These are phyloP conservation scores for Gnathonemus longibarbis DNA, from an alignment of 2,113 vertebrate species.

Conservation along the genomic window DNA sequence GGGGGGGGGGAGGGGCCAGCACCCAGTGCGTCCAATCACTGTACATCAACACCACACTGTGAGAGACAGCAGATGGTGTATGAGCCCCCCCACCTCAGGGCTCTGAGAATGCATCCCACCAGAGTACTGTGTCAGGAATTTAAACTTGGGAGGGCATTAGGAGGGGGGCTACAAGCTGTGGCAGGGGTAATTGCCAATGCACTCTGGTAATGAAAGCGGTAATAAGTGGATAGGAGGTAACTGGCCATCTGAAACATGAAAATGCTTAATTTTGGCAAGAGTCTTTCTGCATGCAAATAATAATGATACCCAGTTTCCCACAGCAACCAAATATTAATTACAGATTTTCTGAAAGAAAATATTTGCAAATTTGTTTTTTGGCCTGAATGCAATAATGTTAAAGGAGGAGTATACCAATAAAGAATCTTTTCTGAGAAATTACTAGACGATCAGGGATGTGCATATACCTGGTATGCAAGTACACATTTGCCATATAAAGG, in stretches of 20 bases:
- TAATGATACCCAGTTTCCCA: background rate
- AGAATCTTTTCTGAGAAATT: background rate
- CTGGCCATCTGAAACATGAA: conserved; percentile 1
- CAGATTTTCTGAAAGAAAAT: background rate
- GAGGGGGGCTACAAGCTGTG: background rate
- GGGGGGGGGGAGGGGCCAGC: background rate
- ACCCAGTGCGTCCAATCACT: background rate
- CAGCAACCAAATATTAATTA: background rate
- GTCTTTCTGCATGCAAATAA: background rate
- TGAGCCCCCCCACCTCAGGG: background rate
- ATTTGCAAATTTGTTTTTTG: background rate
- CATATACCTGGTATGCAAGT: background rate
- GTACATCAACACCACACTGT: background rate
- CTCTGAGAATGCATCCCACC: background rate
- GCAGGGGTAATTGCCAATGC: conserved; percentile 11
- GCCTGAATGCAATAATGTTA: background rate
- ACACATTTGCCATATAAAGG: background rate
- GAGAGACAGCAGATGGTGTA: conserved; percentile 19
- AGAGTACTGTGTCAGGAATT: background rate
- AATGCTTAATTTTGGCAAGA: background rate
- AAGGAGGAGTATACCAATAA: background rate
- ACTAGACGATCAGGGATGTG: background rate
- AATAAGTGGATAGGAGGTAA: background rate
- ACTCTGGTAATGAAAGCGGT: background rate
- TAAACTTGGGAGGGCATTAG: background rate